Conservation (phyloP, 1,140 invertebrate genomes). For the Nylanderia fulva region DNA sequence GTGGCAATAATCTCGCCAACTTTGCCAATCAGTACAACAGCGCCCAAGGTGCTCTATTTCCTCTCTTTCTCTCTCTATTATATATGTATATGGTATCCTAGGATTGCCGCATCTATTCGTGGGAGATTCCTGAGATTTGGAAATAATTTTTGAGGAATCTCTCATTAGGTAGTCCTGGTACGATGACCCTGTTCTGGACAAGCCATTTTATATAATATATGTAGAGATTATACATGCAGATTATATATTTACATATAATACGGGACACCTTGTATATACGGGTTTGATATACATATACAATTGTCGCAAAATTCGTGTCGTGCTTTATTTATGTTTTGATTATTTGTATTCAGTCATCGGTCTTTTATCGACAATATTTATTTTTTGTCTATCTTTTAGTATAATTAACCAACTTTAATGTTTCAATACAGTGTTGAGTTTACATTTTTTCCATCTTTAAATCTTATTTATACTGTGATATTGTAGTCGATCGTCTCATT, state of each 20-base stretch:
- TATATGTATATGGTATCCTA: no score
- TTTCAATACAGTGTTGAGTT: background rate
- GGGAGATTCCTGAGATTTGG: no score
- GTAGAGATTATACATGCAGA: no score
- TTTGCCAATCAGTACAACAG: slow-evolving; percentile 87
- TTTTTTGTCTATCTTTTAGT: background rate
- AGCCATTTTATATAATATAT: no score
- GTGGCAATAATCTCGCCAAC: slow-evolving; percentile 87
- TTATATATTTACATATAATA: no score
- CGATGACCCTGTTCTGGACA: no score
- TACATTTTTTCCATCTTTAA: background rate
- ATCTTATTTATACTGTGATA: background rate
- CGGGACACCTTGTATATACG: no score
- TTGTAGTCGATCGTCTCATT: background rate
- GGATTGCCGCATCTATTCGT: no score
- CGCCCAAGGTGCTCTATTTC: slow-evolving; percentile 68
- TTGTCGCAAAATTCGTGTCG: background rate
- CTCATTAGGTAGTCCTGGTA: no score
- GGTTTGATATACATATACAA: no score
- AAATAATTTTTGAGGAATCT: no score
- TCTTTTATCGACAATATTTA: background rate
- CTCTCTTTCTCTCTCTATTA: no score
- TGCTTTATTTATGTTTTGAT: background rate
- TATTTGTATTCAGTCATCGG: background rate
- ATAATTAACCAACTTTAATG: background rate